Evolutionary conservation across 2,888 invertebrate species (phyloP).

Genomic region (Metalampra italica): DNA sequence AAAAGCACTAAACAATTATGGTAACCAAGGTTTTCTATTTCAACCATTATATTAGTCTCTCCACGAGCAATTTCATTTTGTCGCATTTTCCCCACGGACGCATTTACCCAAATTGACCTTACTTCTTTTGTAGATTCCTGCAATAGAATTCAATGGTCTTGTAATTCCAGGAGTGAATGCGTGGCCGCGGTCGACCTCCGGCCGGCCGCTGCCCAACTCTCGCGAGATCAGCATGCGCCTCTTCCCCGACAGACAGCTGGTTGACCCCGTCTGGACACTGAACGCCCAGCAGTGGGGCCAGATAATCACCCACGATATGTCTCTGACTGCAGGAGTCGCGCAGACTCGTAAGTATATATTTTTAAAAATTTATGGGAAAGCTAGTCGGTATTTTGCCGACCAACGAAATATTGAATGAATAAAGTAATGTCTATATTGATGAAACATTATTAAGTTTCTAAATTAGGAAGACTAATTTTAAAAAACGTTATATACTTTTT

Average conservation of each 20-base stretch:
- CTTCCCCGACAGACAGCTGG: slow-evolving; percentile 83
- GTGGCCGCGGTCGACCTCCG: slow-evolving; percentile 81
- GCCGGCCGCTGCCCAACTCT: slow-evolving; percentile 82
- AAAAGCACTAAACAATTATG: no score
- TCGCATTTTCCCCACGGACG: no score
- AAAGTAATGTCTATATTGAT: no score
- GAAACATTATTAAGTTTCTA: no score
- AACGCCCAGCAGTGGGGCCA: slow-evolving; percentile 90
- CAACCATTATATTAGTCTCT: no score
- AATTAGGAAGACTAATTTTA: no score
- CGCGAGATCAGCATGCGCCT: slow-evolving; percentile 83
- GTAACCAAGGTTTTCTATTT: no score
- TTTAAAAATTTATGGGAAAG: background rate
- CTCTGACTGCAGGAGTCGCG: slow-evolving; percentile 83
- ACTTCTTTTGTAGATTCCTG: no score
- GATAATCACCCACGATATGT: slow-evolving; percentile 89
- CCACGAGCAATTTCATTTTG: no score
- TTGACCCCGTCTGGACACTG: slow-evolving; percentile 86
- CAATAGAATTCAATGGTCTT: background rate
- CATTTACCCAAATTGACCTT: no score
- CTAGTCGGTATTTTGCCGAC: background rate
- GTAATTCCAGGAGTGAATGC: slow-evolving; percentile 78
- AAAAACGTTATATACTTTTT: no score
- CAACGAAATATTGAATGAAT: no score
- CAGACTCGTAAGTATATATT: slow-evolving; percentile 83